Percentiles rank a stretch among this genome's conserved stretches.
These are phyloP conservation scores for Ochlodes sylvanus DNA, from an alignment of 2,888 invertebrate genomes.

Conservation along the genomic window DNA sequence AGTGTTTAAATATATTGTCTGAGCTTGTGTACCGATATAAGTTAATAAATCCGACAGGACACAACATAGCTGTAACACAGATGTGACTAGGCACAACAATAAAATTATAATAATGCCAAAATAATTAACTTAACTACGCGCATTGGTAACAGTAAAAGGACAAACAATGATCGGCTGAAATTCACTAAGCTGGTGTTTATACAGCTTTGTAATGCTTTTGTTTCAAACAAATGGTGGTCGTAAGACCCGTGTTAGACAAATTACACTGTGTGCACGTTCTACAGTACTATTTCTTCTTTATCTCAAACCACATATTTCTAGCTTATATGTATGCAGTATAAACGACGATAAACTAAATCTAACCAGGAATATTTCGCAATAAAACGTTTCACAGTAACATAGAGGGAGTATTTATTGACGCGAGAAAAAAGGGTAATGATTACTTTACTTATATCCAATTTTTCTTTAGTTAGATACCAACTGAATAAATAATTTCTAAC, in stretches of 20 bases:
- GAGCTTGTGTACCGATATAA: too few species aligned
- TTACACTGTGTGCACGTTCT: not conserved
- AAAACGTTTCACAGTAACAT: not conserved
- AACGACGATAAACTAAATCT: not conserved
- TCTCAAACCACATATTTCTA: not conserved
- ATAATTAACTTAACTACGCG: too few species aligned
- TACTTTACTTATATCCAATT: slow-evolving; percentile 1
- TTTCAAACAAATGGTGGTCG: not conserved
- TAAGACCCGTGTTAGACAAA: slow-evolving; percentile 7
- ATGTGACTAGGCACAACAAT: too few species aligned
- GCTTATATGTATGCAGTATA: not conserved
- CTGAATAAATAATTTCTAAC: slow-evolving; percentile 1
- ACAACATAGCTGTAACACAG: too few species aligned
- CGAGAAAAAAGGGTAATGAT: slow-evolving; percentile 22
- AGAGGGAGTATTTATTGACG: slow-evolving; percentile 10
- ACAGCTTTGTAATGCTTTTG: too few species aligned
- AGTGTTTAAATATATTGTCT: too few species aligned
- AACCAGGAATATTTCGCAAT: slow-evolving; percentile 1
- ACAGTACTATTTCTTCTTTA: not conserved
- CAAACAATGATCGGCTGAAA: too few species aligned
- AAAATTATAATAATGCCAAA: too few species aligned
- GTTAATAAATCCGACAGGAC: too few species aligned
- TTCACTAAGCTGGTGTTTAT: too few species aligned
- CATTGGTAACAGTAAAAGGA: too few species aligned
- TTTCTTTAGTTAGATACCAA: not conserved